Evolutionary conservation across 1,140 invertebrate genomes (phyloP).

Genomic region (Whitmania pigra): DNA sequence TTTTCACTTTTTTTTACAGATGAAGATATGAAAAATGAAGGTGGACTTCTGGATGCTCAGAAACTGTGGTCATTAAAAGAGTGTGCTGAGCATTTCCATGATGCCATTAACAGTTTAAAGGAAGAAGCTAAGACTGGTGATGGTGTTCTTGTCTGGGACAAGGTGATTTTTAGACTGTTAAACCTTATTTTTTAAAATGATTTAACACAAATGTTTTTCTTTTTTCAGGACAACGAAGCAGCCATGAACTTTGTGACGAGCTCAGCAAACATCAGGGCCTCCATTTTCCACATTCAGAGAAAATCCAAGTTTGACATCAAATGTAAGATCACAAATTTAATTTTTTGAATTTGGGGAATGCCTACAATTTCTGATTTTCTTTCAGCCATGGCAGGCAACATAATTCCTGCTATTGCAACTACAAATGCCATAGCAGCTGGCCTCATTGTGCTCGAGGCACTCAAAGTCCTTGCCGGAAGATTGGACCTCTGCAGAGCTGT

Average conservation of each 20-base stretch:
- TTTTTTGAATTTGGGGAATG: conserved; percentile 5
- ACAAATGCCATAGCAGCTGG: conserved; percentile 95
- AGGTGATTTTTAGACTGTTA: conserved; percentile 42
- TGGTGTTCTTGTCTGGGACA: conserved; percentile 84
- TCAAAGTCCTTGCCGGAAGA: conserved; percentile 62
- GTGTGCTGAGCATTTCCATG: conserved; percentile 61
- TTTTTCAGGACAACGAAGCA: conserved; percentile 62
- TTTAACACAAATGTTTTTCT: conserved; percentile 13
- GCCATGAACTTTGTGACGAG: conserved; percentile 93
- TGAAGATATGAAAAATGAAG: neutral
- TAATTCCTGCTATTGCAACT: conserved; percentile 95
- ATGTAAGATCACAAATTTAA: conserved; percentile 51
- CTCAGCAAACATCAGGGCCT: conserved; percentile 78
- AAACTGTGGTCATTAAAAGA: conserved; percentile 65
- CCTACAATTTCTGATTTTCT: neutral
- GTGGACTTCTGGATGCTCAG: conserved; percentile 54
- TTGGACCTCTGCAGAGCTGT: conserved; percentile 43
- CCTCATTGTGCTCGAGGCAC: conserved; percentile 73
- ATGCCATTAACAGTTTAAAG: conserved; percentile 58
- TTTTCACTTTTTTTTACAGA: neutral
- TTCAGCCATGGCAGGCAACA: conserved; percentile 86
- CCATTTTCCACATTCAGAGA: conserved; percentile 76
- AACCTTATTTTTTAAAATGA: neutral
- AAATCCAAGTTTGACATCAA: conserved; percentile 89
- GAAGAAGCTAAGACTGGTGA: conserved; percentile 45